Percentiles rank a stretch among this genome's conserved stretches.
Conservation (phyloP, 2,113 vertebrate species). For the Chunga burmeisteri region DNA sequence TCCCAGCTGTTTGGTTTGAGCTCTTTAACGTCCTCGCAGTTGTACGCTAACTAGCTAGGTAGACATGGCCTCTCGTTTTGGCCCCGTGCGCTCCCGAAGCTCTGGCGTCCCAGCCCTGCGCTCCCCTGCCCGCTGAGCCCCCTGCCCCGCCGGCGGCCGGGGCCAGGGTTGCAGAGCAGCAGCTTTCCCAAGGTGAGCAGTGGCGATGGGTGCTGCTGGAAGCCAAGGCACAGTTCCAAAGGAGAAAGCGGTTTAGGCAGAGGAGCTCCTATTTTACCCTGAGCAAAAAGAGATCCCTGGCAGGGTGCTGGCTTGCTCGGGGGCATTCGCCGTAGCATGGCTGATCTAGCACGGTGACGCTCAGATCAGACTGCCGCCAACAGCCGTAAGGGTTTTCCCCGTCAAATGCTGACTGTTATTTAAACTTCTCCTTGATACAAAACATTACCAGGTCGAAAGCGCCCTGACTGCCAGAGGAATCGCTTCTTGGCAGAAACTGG, state of each 20-base stretch:
- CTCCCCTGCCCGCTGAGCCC: neutral
- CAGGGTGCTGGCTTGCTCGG: neutral
- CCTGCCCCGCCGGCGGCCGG: neutral
- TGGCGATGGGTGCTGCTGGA: neutral
- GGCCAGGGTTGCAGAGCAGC: neutral
- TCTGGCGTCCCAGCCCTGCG: neutral
- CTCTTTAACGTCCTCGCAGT: neutral
- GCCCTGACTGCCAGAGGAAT: conserved; percentile 54
- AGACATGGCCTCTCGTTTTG: neutral
- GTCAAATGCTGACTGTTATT: conserved; percentile 58
- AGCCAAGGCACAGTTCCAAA: neutral
- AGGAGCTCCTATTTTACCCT: neutral
- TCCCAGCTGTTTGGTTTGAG: conserved; percentile 1
- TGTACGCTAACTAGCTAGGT: neutral
- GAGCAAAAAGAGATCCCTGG: neutral
- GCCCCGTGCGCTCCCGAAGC: neutral
- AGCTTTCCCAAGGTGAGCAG: neutral
- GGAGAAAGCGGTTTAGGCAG: neutral
- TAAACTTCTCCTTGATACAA: conserved; percentile 57
- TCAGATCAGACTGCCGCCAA: neutral
- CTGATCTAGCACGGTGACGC: neutral
- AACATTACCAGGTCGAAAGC: neutral
- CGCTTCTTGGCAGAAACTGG: conserved; percentile 60
- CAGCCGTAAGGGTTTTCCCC: conserved; percentile 23
- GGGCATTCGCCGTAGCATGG: neutral